These are phyloP conservation scores for Lapara coniferarum DNA, from an alignment of 2,888 invertebrate genomes.

Conservation along the genomic window DNA sequence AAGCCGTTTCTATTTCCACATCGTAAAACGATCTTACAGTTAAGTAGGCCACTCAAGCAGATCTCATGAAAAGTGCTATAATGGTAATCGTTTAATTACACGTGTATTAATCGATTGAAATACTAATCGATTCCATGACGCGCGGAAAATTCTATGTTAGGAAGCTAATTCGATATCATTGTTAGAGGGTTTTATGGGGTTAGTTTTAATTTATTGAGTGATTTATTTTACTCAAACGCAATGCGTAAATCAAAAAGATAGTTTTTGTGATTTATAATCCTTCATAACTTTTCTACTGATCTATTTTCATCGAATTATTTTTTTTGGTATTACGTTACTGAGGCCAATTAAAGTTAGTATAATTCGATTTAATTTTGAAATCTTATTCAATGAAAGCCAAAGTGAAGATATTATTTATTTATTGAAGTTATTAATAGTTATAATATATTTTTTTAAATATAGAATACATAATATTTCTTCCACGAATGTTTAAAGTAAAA, in stretches of 20 bases:
- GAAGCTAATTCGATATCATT: constrained; percentile 2
- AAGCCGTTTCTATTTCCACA: constrained; percentile 19
- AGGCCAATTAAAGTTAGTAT: not conserved
- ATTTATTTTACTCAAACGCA: not conserved
- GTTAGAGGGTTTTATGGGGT: not conserved
- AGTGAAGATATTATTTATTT: not conserved
- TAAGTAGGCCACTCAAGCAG: constrained; percentile 29
- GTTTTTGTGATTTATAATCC: not conserved
- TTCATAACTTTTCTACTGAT: not conserved
- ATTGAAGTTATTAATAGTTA: too few relatives aligned
- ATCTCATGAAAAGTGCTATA: constrained; percentile 37
- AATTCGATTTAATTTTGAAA: not conserved
- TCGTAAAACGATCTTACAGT: constrained; percentile 17
- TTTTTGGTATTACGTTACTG: not conserved
- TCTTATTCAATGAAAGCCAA: too few relatives aligned
- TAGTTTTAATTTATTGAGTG: not conserved
- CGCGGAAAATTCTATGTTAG: constrained; percentile 30
- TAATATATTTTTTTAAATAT: too few relatives aligned
- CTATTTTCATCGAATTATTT: not conserved
- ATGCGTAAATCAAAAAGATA: not conserved
- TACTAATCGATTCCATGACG: constrained; percentile 34
- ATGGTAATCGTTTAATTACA: constrained; percentile 39
- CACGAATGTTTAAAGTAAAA: too few relatives aligned
- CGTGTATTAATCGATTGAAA: constrained; percentile 34
- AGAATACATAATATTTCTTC: too few relatives aligned